These are phyloP conservation scores for Camelus bactrianus DNA, from an alignment of 2,113 vertebrate genomes.

Conservation along the genomic window DNA sequence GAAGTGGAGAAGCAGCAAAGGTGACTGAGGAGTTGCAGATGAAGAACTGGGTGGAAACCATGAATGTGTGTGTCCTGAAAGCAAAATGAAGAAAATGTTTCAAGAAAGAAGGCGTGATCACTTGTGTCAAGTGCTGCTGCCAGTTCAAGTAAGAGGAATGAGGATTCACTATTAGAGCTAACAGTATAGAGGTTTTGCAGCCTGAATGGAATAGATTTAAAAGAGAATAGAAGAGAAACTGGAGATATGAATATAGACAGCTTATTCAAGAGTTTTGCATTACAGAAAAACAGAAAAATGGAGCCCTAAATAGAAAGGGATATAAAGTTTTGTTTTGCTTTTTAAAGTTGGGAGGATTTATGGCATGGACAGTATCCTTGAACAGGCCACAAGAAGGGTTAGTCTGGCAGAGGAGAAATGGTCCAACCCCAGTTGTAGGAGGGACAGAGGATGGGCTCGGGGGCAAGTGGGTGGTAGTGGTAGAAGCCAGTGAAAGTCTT, in stretches of 20 bases:
- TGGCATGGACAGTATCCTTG: neutral
- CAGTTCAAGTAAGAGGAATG: slow-evolving; percentile 21
- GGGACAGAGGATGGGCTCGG: neutral
- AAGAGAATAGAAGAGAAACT: neutral
- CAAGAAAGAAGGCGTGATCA: neutral
- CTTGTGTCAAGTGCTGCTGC: neutral
- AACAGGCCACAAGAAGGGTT: neutral
- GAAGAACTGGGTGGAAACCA: slow-evolving; percentile 33
- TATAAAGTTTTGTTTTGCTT: slow-evolving; percentile 3
- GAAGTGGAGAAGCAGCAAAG: neutral
- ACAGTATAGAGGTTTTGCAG: neutral
- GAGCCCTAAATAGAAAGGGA: neutral
- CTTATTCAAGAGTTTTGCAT: neutral
- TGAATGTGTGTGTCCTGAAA: neutral
- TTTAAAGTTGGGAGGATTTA: slow-evolving; percentile 20
- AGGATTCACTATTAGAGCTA: slow-evolving; percentile 5
- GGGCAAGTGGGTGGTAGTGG: neutral
- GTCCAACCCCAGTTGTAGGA: neutral
- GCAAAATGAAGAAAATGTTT: slow-evolving; percentile 37
- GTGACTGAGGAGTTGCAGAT: neutral
- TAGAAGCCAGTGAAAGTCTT: neutral
- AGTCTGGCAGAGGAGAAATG: neutral
- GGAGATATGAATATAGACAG: neutral
- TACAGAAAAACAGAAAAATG: slow-evolving; percentile 30
- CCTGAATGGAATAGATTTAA: neutral